A percentile compares a stretch with the other conserved stretches of the same genome.
These are phyloP conservation scores for Nematostella vectensis DNA, from an alignment of 92 coral and sea anemone genomes.

Conservation along the genomic window DNA sequence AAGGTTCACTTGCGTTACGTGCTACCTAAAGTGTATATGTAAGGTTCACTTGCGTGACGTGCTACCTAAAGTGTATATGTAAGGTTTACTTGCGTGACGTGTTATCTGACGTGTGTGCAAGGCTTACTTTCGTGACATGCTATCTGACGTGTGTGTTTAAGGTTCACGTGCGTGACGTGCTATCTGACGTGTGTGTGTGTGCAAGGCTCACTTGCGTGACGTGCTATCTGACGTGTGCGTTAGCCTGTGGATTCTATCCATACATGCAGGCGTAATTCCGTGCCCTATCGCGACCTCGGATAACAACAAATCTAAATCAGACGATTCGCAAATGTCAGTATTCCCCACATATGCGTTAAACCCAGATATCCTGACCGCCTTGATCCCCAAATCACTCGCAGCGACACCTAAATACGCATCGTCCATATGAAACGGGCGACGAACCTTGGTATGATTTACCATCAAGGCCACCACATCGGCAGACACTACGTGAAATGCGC, in stretches of 20 bases:
- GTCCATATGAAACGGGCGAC: conserved; percentile 40
- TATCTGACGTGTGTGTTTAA: too few species aligned
- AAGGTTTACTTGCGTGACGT: too few species aligned
- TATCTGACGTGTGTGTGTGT: too few species aligned
- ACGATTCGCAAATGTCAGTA: neutral
- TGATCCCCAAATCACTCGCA: conserved; percentile 24
- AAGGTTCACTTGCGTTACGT: too few species aligned
- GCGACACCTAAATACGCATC: conserved; percentile 54
- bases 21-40: too few species aligned
- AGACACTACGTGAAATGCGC: conserved; percentile 29
- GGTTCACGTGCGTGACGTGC: too few species aligned
- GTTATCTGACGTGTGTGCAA: too few species aligned
- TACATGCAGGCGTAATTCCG: neutral
- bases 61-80: too few species aligned
- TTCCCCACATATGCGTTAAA: neutral
- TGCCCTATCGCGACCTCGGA: neutral
- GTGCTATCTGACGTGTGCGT: neutral
- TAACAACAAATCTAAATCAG: too few species aligned
- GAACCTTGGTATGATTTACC: conserved; percentile 13
- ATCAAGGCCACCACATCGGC: conserved; percentile 14
- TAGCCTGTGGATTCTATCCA: neutral
- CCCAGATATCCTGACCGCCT: neutral
- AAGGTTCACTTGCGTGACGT: too few species aligned
- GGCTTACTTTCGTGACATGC: too few species aligned
- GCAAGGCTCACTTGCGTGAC: too few species aligned